Percentiles rank a stretch among this genome's conserved stretches.
Conservation (phyloP, 2,888 invertebrate genomes). For the Stomorhina lunata region DNA sequence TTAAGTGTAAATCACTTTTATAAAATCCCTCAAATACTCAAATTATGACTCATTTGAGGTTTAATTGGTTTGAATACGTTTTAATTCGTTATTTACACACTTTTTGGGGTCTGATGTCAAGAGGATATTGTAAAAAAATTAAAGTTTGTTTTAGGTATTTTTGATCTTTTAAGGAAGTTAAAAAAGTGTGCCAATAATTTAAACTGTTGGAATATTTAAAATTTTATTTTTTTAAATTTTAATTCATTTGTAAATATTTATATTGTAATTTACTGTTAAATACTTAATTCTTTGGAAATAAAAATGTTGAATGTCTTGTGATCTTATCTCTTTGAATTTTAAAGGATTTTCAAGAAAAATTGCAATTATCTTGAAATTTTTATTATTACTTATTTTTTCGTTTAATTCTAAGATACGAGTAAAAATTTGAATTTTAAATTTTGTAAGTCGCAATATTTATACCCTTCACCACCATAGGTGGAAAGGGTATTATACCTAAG, state of each 20-base stretch:
- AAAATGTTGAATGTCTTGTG: background rate
- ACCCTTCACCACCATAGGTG: no score
- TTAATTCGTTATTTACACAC: background rate
- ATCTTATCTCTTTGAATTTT: background rate
- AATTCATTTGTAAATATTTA: no score
- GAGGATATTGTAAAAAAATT: background rate
- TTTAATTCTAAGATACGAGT: no score
- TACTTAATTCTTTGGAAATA: background rate
- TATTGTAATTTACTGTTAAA: background rate
- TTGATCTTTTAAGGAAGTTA: constrained; percentile 57
- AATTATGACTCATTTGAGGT: constrained; percentile 48
- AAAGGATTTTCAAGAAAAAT: background rate
- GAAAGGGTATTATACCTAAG: no score
- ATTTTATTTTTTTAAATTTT: no score
- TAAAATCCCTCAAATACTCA: constrained; percentile 19
- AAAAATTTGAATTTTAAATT: background rate
- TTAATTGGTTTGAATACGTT: background rate
- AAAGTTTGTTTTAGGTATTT: constrained; percentile 30
- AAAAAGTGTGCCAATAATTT: constrained; percentile 49
- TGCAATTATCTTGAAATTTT: background rate
- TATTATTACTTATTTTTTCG: no score
- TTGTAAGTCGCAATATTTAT: no score
- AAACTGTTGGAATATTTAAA: no score
- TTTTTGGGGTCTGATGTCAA: background rate
- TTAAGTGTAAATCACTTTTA: constrained; percentile 27